A percentile compares a stretch with the other conserved stretches of the same genome.
Conservation (phyloP, 2,113 vertebrate species). For the Stictonetta naevosa region DNA sequence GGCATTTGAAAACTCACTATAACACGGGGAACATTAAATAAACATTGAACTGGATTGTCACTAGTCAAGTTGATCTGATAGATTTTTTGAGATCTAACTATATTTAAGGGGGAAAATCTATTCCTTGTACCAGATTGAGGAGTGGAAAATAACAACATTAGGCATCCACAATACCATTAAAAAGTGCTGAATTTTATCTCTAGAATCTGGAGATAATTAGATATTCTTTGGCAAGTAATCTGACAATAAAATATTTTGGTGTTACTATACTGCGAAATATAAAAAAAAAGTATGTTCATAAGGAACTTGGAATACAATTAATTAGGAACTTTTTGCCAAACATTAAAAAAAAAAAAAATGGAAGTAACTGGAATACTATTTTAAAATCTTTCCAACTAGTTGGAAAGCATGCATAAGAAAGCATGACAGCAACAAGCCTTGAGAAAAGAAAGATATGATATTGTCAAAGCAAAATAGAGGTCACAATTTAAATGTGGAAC, state of each 20-base stretch:
- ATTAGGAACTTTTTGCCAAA: not conserved
- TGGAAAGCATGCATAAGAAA: too few species aligned
- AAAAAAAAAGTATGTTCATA: not conserved
- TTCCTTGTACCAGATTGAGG: not conserved
- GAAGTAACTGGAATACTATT: not conserved
- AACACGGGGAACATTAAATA: not conserved
- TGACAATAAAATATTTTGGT: slow-evolving; percentile 2
- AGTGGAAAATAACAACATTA: not conserved
- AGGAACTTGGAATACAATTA: not conserved
- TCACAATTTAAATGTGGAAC: not conserved
- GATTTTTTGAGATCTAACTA: not conserved
- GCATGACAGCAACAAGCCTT: not conserved
- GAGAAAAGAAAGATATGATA: not conserved
- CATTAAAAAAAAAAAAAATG: not conserved
- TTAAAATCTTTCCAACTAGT: not conserved
- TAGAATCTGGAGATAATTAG: not conserved
- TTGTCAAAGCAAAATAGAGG: not conserved
- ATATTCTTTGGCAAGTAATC: not conserved
- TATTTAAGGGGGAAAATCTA: not conserved
- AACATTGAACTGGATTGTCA: not conserved
- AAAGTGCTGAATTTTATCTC: not conserved
- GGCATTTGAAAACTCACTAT: not conserved
- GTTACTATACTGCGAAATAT: not conserved
- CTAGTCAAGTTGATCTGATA: not conserved
- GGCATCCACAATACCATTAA: not conserved